These are phyloP conservation scores for Yponomeuta cagnagella DNA, from an alignment of 2,888 invertebrate species.

Conservation along the genomic window DNA sequence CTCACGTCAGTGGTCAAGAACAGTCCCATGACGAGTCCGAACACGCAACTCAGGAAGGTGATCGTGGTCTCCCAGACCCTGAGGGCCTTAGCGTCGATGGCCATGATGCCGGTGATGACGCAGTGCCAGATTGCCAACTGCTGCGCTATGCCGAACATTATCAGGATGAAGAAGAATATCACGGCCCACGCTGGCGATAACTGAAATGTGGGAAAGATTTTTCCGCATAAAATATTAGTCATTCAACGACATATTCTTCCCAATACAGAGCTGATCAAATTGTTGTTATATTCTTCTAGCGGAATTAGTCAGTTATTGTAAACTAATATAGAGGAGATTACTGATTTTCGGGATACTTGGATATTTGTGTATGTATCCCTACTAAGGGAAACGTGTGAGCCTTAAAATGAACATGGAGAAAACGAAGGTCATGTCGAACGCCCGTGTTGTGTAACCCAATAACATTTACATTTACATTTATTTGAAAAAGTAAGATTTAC, in stretches of 20 bases:
- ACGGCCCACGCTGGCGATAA: slow-evolving; percentile 93
- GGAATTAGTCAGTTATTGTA: too few species aligned
- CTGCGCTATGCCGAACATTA: slow-evolving; percentile 91
- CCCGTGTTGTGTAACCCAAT: too few species aligned
- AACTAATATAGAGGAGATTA: too few species aligned
- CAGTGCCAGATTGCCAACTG: slow-evolving; percentile 94
- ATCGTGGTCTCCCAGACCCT: slow-evolving; percentile 88
- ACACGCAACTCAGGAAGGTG: slow-evolving; percentile 88
- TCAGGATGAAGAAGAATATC: slow-evolving; percentile 88
- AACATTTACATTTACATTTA: too few species aligned
- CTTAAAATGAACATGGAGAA: too few species aligned
- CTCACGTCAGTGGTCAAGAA: slow-evolving; percentile 90
- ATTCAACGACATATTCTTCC: not conserved
- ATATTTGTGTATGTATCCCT: too few species aligned
- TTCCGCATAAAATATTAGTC: not conserved
- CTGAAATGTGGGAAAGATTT: slow-evolving; percentile 39
- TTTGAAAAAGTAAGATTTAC: too few species aligned
- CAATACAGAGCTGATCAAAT: too few species aligned
- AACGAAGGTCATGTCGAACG: too few species aligned
- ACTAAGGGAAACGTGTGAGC: too few species aligned
- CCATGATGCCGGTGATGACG: slow-evolving; percentile 89
- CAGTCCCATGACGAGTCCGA: slow-evolving; percentile 88
- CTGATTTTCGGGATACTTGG: too few species aligned
- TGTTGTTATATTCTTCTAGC: too few species aligned
- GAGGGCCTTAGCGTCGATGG: slow-evolving; percentile 82